phyloP scores from a whole-genome alignment of 2,797 vertebrate species.

The Phalloptychus januarius region DNA sequence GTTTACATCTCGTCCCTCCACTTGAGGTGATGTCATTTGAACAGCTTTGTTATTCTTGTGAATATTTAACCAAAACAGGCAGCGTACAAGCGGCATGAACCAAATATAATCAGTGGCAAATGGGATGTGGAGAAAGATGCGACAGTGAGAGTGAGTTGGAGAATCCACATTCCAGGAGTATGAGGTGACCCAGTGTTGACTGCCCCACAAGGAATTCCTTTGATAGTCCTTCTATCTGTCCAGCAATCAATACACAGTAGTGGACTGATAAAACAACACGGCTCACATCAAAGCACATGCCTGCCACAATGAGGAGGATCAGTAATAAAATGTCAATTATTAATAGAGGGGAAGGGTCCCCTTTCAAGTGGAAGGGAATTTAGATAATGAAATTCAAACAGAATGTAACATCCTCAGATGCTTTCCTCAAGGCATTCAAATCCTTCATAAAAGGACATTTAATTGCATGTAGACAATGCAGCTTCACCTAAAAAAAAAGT shows the following conservation, averaged over 20 bases:
- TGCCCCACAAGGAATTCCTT: conserved; percentile 78
- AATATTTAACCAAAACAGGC: conserved; percentile 61
- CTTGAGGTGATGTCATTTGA: conserved; percentile 69
- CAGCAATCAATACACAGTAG: conserved; percentile 74
- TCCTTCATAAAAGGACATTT: conserved; percentile 19
- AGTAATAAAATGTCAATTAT: conserved; percentile 79
- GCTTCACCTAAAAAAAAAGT: conserved; percentile 8
- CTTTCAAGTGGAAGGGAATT: conserved; percentile 75
- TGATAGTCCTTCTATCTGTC: conserved; percentile 78
- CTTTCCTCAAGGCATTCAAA: conserved; percentile 62
- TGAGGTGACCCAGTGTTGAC: conserved; percentile 75
- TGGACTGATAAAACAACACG: conserved; percentile 71
- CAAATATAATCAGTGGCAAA: conserved; percentile 14
- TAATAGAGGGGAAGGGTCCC: conserved; percentile 78
- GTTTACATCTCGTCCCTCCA: conserved; percentile 29
- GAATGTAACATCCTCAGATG: conserved; percentile 56
- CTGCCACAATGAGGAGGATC: conserved; percentile 59
- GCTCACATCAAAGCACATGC: conserved; percentile 76
- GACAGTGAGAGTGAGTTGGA: conserved; percentile 37
- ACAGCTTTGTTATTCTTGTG: conserved; percentile 57
- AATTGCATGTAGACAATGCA: background rate
- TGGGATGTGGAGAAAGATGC: conserved; percentile 30
- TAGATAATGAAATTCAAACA: conserved; percentile 79
- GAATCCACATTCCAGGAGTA: conserved; percentile 76
- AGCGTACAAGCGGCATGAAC: conserved; percentile 18